These are phyloP conservation scores for Thecocarcelia acutangulata DNA, from an alignment of 2,888 invertebrate species.

Conservation along the genomic window DNA sequence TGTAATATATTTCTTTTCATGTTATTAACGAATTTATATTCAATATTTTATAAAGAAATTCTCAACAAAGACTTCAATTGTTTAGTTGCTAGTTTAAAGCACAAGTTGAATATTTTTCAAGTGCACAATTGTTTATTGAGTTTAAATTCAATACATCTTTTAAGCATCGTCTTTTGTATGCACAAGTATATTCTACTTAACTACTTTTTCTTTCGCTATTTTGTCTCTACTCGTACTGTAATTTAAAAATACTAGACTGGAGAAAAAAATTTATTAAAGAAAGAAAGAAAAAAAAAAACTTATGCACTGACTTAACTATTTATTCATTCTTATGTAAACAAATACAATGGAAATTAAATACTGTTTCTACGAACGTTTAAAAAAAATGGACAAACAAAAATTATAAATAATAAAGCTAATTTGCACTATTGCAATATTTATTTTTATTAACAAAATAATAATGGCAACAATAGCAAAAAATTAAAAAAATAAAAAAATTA, in stretches of 20 bases:
- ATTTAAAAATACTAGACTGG: conserved; percentile 19
- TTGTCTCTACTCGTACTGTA: conserved; percentile 7
- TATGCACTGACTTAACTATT: conserved; percentile 10
- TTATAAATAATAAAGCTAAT: conserved; percentile 34
- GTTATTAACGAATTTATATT: conserved; percentile 2
- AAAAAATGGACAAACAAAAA: conserved; percentile 33
- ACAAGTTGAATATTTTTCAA: conserved; percentile 36
- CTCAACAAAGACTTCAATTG: conserved; percentile 28
- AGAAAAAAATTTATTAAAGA: conserved; percentile 21
- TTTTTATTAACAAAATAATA: conserved; percentile 17
- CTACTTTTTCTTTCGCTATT: conserved; percentile 3
- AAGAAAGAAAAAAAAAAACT: neutral
- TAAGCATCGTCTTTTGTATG: neutral
- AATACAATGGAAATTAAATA: conserved; percentile 28
- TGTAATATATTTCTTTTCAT: neutral
- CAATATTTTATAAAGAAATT: conserved; percentile 27
- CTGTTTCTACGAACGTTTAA: conserved; percentile 32
- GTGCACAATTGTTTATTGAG: conserved; percentile 34
- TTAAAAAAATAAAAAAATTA: conserved; percentile 56
- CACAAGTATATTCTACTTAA: conserved; percentile 1
- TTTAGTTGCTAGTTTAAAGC: conserved; percentile 6
- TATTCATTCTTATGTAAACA: conserved; percentile 38
- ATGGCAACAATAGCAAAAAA: conserved; percentile 6
- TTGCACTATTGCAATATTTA: conserved; percentile 18
- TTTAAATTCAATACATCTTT: conserved; percentile 16